Percentiles rank a stretch among this genome's conserved stretches.
phyloP scores from a whole-genome alignment of 2,888 invertebrate genomes.

The Apamea crenata region DNA sequence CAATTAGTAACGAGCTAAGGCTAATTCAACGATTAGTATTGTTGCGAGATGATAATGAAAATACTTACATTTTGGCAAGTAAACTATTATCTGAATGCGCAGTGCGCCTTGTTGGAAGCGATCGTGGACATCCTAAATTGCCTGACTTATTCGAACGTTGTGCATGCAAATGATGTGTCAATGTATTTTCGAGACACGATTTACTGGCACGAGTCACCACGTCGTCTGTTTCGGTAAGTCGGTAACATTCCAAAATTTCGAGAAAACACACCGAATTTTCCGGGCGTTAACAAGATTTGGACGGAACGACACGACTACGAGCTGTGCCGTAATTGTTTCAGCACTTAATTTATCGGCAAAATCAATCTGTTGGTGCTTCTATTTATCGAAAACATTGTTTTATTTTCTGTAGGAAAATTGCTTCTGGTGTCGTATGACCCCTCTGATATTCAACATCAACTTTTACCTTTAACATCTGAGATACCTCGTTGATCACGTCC shows the following conservation, averaged over 20 bases:
- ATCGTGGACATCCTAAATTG: conserved; percentile 17
- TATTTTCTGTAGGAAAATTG: neutral
- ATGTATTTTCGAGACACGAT: conserved; percentile 51
- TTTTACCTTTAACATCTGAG: neutral
- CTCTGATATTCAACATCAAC: neutral
- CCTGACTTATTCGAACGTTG: conserved; percentile 18
- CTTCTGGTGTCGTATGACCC: neutral
- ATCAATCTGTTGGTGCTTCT: conserved; percentile 8
- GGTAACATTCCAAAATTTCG: conserved; percentile 28
- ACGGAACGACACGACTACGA: conserved; percentile 1
- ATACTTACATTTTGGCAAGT: conserved; percentile 45
- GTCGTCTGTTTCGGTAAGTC: conserved; percentile 26
- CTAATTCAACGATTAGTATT: conserved; percentile 49
- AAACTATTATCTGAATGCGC: conserved; percentile 29
- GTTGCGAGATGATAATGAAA: conserved; percentile 29
- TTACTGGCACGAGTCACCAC: conserved; percentile 41
- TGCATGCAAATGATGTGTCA: conserved; percentile 39
- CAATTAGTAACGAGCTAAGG: conserved; percentile 36
- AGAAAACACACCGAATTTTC: conserved; percentile 20
- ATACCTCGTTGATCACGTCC: neutral
- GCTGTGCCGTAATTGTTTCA: conserved; percentile 2
- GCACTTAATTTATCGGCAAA: conserved; percentile 13
- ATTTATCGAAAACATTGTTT: neutral
- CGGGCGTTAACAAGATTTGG: conserved; percentile 26
- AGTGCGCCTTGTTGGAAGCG: conserved; percentile 7